phyloP scores from a whole-genome alignment of 2,888 invertebrate genomes.

The Lottia scabra region DNA sequence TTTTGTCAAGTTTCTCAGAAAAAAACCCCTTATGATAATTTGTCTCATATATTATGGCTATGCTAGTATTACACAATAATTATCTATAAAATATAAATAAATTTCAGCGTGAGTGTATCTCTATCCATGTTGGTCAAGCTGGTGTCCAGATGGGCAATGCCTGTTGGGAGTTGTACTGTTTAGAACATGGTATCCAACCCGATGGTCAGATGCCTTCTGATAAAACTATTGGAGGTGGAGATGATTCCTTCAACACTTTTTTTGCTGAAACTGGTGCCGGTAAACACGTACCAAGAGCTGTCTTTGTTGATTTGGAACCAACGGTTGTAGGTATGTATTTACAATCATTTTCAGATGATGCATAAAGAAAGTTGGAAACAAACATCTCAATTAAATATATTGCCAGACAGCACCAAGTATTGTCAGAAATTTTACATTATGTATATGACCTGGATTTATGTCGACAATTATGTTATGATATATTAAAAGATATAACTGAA shows the following conservation, averaged over 20 bases:
- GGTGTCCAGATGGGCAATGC: constrained; percentile 4
- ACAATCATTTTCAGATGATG: background rate
- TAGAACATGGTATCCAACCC: constrained; percentile 2
- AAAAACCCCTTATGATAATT: too few relatives aligned
- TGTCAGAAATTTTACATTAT: too few relatives aligned
- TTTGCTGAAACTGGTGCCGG: background rate
- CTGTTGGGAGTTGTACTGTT: constrained; percentile 1
- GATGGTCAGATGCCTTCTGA: constrained; percentile 1
- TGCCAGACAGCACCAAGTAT: too few relatives aligned
- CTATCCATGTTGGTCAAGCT: background rate
- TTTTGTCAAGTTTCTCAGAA: too few relatives aligned
- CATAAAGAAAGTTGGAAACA: too few relatives aligned
- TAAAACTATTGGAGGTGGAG: constrained; percentile 1
- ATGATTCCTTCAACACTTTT: background rate
- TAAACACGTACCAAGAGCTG: constrained; percentile 3
- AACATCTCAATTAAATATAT: too few relatives aligned
- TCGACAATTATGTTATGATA: too few relatives aligned
- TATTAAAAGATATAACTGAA: too few relatives aligned
- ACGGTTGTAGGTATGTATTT: background rate
- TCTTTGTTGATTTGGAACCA: constrained; percentile 5
- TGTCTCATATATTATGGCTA: too few relatives aligned
- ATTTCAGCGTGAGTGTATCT: constrained; percentile 2
- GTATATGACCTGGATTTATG: too few relatives aligned
- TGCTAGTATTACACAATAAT: too few relatives aligned
- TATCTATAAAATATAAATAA: too few relatives aligned